Base-by-base conservation (phyloP, 2,888 invertebrate genomes). In the Euplexia lucipara region DNA sequence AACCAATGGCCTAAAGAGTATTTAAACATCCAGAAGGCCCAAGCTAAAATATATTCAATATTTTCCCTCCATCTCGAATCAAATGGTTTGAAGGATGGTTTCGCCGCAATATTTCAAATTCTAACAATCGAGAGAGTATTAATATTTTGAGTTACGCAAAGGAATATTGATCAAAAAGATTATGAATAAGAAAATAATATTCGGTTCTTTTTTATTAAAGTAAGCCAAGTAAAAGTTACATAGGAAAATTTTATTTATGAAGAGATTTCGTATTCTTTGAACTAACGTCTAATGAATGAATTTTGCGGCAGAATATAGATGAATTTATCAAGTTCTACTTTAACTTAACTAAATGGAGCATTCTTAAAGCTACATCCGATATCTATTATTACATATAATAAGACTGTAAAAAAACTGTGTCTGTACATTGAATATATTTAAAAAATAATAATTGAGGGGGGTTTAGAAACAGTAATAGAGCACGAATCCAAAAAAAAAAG, bases 161-260 rank as follows among this genome's bases (percentile, higher is more conserved):
- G 47, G 73, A 73, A 75, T 53, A 48, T 63, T 49, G 57, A 58
- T 63, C 68, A 80, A 81, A 83, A 74, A 48, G 66, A 51, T 68
- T 70, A 65, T 71, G 67, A 74, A 69, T 64, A 69, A 70, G 59
- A 78, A 70, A 71, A 69, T 45, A 60, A 51, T 32, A 37, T 26
- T 48, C 39, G 1, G 26, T 4, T 7, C 9, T 68, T 68, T 65
- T 57, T 54, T 47, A 67, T 72, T 65, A 79, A 75, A 86, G 86
- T 81, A 78, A 86, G 77, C 75, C 84, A 88, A 85, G 84, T 84
- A 78, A 81, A 86, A 81, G 80, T 66, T 79, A 84, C 76, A 2
- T 26, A 26, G 3, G n/a, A n/a, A n/a, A 81, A 83, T 83, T 78
- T 83, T 45, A 77, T 83, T 82, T 84, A 69, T 53, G 56, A 48